Evolutionary conservation across 2,888 invertebrate species (phyloP).

Genomic region (Leptopterna dolabrata): DNA sequence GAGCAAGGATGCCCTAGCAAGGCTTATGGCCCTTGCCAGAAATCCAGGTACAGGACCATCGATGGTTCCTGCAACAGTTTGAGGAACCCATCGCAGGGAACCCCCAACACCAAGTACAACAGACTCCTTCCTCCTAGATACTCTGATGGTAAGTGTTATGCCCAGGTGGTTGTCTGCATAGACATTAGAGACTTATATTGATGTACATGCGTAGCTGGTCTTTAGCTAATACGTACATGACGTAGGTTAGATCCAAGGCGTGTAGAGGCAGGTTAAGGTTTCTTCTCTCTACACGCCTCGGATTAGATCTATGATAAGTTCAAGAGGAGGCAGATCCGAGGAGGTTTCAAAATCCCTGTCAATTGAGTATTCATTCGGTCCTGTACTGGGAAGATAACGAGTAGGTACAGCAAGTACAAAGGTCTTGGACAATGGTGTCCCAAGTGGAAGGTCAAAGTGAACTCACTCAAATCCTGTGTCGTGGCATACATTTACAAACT

Average conservation of each 20-base stretch:
- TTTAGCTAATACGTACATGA: no score
- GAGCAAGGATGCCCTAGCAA: slow-evolving; percentile 57
- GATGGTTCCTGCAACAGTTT: slow-evolving; percentile 77
- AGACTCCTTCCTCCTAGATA: slow-evolving; percentile 65
- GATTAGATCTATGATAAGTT: no score
- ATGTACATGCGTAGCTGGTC: no score
- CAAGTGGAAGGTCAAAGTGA: neutral
- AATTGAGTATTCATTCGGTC: no score
- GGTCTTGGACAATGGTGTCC: neutral
- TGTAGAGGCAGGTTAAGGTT: no score
- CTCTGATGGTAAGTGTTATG: slow-evolving; percentile 63
- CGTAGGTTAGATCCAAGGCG: neutral
- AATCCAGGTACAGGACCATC: slow-evolving; percentile 69
- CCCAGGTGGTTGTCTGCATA: neutral
- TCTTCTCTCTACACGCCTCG: no score
- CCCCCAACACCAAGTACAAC: slow-evolving; percentile 65
- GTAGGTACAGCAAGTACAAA: no score
- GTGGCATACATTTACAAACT: neutral
- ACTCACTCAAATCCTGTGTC: neutral
- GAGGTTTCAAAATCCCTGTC: no score
- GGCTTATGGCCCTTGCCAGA: slow-evolving; percentile 59
- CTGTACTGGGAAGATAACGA: no score
- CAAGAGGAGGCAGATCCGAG: no score
- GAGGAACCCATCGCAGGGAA: slow-evolving; percentile 71
- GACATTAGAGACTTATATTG: no score